phyloP scores from a whole-genome alignment of 2,797 vertebrate genomes.

The Paedocypris micromegethes region DNA sequence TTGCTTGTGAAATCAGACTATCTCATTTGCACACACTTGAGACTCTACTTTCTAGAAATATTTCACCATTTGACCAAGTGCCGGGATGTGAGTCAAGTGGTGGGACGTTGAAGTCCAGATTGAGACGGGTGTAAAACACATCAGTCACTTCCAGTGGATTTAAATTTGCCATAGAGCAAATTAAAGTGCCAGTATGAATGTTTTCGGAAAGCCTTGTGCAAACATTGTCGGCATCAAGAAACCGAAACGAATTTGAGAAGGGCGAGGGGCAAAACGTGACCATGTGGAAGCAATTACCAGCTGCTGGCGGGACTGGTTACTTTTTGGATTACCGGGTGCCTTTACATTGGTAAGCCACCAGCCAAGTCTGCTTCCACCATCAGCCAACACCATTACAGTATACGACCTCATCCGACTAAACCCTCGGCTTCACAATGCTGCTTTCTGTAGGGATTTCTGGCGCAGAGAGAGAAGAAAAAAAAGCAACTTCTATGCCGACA shows the following conservation, averaged over 20 bases:
- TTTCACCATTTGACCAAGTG: conserved; percentile 19
- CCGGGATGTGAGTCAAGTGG: conserved; percentile 12
- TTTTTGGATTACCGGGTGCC: conserved; percentile 26
- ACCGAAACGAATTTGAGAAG: conserved; percentile 25
- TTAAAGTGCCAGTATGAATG: conserved; percentile 6
- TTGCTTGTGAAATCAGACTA: conserved; percentile 31
- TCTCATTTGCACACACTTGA: conserved; percentile 24
- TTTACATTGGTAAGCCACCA: conserved; percentile 23
- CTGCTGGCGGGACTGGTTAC: conserved; percentile 50
- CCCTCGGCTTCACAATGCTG: conserved; percentile 20
- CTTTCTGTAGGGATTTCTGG: conserved; percentile 34
- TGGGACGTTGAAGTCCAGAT: conserved; percentile 17
- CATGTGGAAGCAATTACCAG: conserved; percentile 68
- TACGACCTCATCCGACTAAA: conserved; percentile 27
- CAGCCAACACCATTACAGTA: conserved; percentile 29
- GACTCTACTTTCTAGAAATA: conserved; percentile 9
- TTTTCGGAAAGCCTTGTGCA: conserved; percentile 17
- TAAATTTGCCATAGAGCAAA: conserved; percentile 5
- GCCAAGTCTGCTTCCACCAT: conserved; percentile 43
- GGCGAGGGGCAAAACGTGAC: conserved; percentile 55
- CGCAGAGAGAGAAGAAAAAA: conserved; percentile 3
- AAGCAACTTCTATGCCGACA: conserved; percentile 32
- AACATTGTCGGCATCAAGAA: conserved; percentile 28
- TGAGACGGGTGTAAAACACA: conserved; percentile 25
- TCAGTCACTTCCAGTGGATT: conserved; percentile 24